A percentile compares a stretch with the other conserved stretches of the same genome.
Evolutionary conservation across 1,140 invertebrate species (phyloP).

Genomic region (Tyrophagus putrescentiae): DNA sequence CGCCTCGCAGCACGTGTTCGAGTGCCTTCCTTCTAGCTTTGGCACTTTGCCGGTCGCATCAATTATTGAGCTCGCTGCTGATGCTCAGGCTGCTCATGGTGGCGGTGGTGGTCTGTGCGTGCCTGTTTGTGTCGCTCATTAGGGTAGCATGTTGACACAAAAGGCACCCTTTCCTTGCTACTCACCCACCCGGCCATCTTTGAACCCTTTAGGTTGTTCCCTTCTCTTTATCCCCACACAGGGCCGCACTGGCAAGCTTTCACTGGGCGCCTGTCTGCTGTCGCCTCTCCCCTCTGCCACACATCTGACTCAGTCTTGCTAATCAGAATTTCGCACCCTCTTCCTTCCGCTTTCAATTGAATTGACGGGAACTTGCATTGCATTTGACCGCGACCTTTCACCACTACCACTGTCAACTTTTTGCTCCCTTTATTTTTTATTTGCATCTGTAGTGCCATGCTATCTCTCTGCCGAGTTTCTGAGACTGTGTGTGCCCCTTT

Average conservation of each 20-base stretch:
- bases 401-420: not conserved
- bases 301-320: no score
- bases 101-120: no score
- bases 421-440: no score
- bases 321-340: not conserved
- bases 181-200: not conserved
- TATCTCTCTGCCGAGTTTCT: not conserved
- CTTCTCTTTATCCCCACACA: no score
- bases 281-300: no score
- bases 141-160: no score
- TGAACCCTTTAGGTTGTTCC: not conserved
- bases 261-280: not conserved
- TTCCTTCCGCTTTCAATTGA: conserved; percentile 14
- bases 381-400: not conserved
- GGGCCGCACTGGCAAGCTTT: not conserved
- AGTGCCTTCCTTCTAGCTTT: not conserved
- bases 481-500: not conserved
- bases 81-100: no score
- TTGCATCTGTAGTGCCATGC: no score
- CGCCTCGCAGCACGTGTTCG: not conserved
- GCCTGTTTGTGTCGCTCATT: not conserved
- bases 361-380: not conserved
- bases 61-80: not conserved
- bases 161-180: not conserved
- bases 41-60: not conserved